These are phyloP conservation scores for Pseudolycoriella hygida DNA, from an alignment of 2,888 invertebrate species.

Conservation along the genomic window DNA sequence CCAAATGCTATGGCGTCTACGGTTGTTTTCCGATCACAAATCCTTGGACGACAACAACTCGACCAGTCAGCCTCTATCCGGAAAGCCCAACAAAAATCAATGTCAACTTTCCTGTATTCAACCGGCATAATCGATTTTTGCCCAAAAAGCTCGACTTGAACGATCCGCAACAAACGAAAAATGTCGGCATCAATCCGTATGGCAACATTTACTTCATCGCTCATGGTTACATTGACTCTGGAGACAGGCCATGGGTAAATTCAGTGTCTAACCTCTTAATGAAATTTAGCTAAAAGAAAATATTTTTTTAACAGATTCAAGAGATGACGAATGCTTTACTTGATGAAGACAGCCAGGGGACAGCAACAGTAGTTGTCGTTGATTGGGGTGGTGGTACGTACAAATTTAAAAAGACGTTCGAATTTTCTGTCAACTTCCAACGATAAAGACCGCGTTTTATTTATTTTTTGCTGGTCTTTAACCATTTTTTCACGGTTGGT, in stretches of 20 bases:
- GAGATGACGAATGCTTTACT: constrained; percentile 56
- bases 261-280: neutral
- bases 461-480: no score
- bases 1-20: constrained; percentile 57
- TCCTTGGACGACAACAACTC: constrained; percentile 60
- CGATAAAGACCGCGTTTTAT: no score
- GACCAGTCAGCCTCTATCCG: constrained; percentile 67
- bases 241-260: constrained; percentile 60
- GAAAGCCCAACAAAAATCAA: constrained; percentile 44
- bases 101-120: constrained; percentile 38
- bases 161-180: constrained; percentile 40
- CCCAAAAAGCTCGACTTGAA: constrained; percentile 46
- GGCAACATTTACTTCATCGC: constrained; percentile 57
- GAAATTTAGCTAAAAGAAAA: no score
- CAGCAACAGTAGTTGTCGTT: constrained; percentile 57
- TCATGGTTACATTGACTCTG: constrained; percentile 77
- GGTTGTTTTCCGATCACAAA: constrained; percentile 64
- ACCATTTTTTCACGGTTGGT: no score
- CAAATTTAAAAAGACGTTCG: no score
- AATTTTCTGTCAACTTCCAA: no score
- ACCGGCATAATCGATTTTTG: constrained; percentile 30
- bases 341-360: constrained; percentile 37
- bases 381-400: constrained; percentile 57
- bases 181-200: constrained; percentile 41
- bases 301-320: constrained; percentile 33